A percentile compares a stretch with the other conserved stretches of the same genome.
Conservation (phyloP, 2,113 vertebrate species). For the Cranoglanis bouderius region DNA sequence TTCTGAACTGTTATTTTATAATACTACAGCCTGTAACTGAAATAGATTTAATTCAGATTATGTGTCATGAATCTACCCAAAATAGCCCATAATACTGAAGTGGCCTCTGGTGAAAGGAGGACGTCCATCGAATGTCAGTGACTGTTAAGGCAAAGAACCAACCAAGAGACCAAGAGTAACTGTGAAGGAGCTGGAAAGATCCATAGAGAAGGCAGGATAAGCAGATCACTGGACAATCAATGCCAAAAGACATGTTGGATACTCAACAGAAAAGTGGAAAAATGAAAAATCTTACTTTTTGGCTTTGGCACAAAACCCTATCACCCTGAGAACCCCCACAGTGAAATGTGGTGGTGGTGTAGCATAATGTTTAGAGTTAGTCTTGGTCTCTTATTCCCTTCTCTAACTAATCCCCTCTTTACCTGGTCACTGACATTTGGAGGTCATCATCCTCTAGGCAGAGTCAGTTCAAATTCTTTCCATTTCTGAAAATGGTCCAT, state of each 20-base stretch:
- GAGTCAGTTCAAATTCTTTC: not conserved
- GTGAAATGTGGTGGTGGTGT: not conserved
- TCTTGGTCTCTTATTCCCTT: too few relatives aligned
- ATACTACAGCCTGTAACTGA: not conserved
- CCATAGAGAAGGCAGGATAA: not conserved
- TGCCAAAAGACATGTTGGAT: too few relatives aligned
- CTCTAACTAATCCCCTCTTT: not conserved
- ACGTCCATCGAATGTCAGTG: too few relatives aligned
- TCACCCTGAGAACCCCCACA: not conserved
- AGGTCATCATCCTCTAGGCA: not conserved
- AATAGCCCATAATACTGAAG: not conserved
- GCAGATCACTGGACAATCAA: not conserved
- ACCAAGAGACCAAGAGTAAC: not conserved
- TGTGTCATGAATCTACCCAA: not conserved
- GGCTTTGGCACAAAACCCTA: not conserved
- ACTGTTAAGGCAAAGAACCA: not conserved
- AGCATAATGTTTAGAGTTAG: not conserved
- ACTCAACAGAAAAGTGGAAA: not conserved
- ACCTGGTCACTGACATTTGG: not conserved
- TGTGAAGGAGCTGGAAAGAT: not conserved
- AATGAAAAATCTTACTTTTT: not conserved
- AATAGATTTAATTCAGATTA: not conserved
- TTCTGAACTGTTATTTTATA: not conserved
- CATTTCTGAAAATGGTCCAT: not conserved
- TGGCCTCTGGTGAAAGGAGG: not conserved